Evolutionary conservation across 2,113 vertebrate species (phyloP), one percentile per base, ranked within the genome.

Genomic region (Chaetura pelagica): DNA sequence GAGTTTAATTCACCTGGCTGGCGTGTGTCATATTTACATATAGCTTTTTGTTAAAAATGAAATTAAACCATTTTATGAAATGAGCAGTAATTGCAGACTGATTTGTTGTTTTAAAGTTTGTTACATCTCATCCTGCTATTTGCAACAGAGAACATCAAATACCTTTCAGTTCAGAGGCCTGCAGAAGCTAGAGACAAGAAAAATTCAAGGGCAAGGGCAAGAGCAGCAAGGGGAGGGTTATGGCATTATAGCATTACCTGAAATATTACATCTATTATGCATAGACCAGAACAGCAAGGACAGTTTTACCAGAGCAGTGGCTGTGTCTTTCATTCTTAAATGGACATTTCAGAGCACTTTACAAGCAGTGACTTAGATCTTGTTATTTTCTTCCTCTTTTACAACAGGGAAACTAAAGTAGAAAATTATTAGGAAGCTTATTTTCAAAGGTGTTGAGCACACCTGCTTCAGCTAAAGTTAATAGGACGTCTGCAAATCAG

Each of bases 71-170:
- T 77, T 97, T 96, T 95, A 89, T 93, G 82, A 96, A 96, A 94
- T 88, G 52, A 87, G 78, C 51, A 87, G 83, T 95, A 97, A 87
- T 48, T 92, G 58, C 66, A 91, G 89, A 90, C 67, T 89, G 91
- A 96, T 97, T 95, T 96, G 94, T 87, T 97, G 82, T 93, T 96
- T 94, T 91, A 96, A 96, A 95, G 91, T 14, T 58, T 96, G 38
- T 48, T 95, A 78, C 93, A 79, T 59, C 24, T 63, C 62, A 81
- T 68, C 30, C 61, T 94, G 77, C 87, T 95, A 63, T 96, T 97
- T 20, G 40, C 46, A 83, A 66, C 61, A 59, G 38, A 58, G 17
- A 75, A 34, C 8, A n/a, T 85, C 82, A 96, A 94, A 64, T 77
- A 81, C 63, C 86, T 79, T 88, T 67, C 67, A 75, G 12, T 55